Conservation (phyloP, 2,888 invertebrate species). For the Thecophora atra region DNA sequence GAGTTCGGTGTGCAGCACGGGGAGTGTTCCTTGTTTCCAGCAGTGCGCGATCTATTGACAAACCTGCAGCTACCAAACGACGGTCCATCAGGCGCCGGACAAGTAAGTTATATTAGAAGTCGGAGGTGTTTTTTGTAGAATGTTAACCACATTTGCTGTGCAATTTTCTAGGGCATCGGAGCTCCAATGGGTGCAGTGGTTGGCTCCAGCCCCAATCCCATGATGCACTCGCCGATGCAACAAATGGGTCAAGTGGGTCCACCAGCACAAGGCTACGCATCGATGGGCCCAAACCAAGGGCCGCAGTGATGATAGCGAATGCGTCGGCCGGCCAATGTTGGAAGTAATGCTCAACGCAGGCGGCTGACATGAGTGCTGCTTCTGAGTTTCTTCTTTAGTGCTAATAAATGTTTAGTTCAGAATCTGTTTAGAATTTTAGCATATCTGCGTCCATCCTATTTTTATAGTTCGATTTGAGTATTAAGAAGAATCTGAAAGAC, state of each 20-base stretch:
- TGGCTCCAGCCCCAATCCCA: constrained; percentile 69
- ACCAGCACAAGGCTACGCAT: constrained; percentile 57
- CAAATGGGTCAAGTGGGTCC: constrained; percentile 63
- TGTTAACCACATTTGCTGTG: not conserved
- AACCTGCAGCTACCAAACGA: constrained; percentile 86
- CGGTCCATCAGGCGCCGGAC: constrained; percentile 70
- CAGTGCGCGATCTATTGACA: constrained; percentile 85
- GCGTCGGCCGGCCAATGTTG: constrained; percentile 58
- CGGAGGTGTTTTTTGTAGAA: not conserved
- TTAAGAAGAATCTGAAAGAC: too few relatives aligned
- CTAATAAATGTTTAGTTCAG: too few relatives aligned
- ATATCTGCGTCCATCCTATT: too few relatives aligned
- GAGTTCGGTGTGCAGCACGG: constrained; percentile 79
- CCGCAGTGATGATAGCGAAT: constrained; percentile 65
- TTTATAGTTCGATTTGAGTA: too few relatives aligned
- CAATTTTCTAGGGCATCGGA: constrained; percentile 61
- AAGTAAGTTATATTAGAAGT: constrained; percentile 44
- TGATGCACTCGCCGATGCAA: constrained; percentile 71
- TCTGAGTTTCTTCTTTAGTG: too few relatives aligned
- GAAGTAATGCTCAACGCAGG: constrained; percentile 44
- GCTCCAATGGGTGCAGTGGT: constrained; percentile 65
- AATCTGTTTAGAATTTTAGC: too few relatives aligned
- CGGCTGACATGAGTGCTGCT: constrained; percentile 36
- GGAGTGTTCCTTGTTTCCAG: constrained; percentile 92
- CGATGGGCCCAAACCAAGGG: constrained; percentile 59